Conservation (phyloP, 2,113 vertebrate genomes). For the Eupsittula cactorum region DNA sequence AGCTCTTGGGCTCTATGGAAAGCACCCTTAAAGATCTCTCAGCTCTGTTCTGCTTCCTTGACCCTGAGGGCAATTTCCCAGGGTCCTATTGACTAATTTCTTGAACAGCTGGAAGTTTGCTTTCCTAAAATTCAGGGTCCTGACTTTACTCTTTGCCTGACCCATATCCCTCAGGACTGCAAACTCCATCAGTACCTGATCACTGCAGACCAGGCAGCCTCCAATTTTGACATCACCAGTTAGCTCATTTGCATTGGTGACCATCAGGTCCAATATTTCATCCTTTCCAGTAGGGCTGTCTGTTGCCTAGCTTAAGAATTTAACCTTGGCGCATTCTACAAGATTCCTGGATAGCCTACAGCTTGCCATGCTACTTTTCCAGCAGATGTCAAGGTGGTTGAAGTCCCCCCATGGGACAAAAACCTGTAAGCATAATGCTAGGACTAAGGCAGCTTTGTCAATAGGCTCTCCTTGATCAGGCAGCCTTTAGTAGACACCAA, state of each 20-base stretch:
- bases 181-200: neutral
- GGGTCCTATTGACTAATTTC: neutral
- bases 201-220: neutral
- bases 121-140: neutral
- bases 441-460: neutral
- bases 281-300: neutral
- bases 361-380: too few species aligned
- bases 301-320: neutral
- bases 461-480: neutral
- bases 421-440: neutral
- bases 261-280: neutral
- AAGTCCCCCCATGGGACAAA: neutral
- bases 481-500: fast-evolving
- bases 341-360: neutral
- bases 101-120: neutral
- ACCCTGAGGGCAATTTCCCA: neutral
- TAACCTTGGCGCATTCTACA: neutral
- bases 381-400: neutral
- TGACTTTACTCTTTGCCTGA: neutral
- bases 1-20: neutral
- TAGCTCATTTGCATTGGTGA: neutral
- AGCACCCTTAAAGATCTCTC: neutral
- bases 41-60: neutral
- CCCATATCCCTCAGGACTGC: neutral
- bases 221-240: neutral